Conservation (phyloP, 1,140 invertebrate species). For the Microplitis mediator region DNA sequence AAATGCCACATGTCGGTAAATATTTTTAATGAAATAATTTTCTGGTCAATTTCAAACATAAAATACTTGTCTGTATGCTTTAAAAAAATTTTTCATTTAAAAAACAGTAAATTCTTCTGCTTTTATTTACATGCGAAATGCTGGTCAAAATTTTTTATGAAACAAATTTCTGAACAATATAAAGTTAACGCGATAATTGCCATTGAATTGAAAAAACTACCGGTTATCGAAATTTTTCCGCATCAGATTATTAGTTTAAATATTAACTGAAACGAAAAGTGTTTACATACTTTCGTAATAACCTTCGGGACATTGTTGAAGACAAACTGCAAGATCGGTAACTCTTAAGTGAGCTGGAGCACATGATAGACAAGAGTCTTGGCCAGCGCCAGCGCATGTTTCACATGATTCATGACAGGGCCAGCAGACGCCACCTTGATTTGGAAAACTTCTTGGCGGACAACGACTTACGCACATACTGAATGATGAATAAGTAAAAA, state of each 20-base stretch:
- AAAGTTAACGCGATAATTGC: too few species aligned
- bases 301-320: constrained; percentile 84
- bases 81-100: too few species aligned
- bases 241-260: neutral
- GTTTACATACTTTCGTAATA: constrained; percentile 77
- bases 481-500: constrained; percentile 36
- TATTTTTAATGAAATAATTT: too few species aligned
- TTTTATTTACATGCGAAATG: too few species aligned
- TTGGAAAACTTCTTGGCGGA: constrained; percentile 78
- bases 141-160: too few species aligned
- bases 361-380: constrained; percentile 81
- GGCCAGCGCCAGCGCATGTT: constrained; percentile 81
- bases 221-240: too few species aligned
- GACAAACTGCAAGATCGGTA: constrained; percentile 78
- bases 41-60: too few species aligned
- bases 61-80: too few species aligned
- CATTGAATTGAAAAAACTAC: too few species aligned
- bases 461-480: constrained; percentile 81
- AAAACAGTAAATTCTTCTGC: too few species aligned
- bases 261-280: neutral
- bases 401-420: constrained; percentile 84
- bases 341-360: constrained; percentile 79
- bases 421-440: constrained; percentile 77
- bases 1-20: too few species aligned
- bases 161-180: too few species aligned